Percentiles rank a stretch among this genome's conserved stretches.
phyloP scores from a whole-genome alignment of 23 tunicate genomes.

The Styela clava region DNA sequence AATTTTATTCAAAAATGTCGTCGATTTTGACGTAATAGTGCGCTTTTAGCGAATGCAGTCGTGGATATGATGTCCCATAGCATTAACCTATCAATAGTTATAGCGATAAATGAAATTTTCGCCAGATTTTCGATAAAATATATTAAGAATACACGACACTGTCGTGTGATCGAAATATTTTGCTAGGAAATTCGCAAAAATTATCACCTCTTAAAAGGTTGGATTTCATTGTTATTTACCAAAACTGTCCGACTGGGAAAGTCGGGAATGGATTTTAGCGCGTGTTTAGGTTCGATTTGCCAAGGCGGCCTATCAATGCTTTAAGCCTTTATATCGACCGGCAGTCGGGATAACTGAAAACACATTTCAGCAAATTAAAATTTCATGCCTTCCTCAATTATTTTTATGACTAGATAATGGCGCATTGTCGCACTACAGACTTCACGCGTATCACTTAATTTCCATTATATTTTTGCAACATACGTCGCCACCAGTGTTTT shows the following conservation, averaged over 20 bases:
- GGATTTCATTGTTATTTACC: not conserved
- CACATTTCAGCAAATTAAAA: slow-evolving; percentile 19
- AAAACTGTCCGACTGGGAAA: not conserved
- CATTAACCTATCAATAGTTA: not conserved
- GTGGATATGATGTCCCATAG: not conserved
- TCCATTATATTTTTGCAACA: not conserved
- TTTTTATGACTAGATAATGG: not conserved
- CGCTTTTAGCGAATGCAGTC: not conserved
- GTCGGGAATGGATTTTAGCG: not conserved
- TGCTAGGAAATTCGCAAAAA: not conserved
- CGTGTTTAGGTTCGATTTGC: not conserved
- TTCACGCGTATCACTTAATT: not conserved
- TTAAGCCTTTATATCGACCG: not conserved
- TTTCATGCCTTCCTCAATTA: slow-evolving; percentile 5
- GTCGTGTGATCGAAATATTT: not conserved
- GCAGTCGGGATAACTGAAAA: slow-evolving; percentile 12
- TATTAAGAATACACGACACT: not conserved
- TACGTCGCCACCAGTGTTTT: not conserved
- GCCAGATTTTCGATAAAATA: not conserved
- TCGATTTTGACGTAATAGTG: not conserved
- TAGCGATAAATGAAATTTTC: not conserved
- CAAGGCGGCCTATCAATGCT: not conserved
- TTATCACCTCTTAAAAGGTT: not conserved
- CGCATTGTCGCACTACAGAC: not conserved
- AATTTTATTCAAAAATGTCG: not conserved